Evolutionary conservation across 2,113 vertebrate species (phyloP).

Genomic region (Bubo blakistoni): DNA sequence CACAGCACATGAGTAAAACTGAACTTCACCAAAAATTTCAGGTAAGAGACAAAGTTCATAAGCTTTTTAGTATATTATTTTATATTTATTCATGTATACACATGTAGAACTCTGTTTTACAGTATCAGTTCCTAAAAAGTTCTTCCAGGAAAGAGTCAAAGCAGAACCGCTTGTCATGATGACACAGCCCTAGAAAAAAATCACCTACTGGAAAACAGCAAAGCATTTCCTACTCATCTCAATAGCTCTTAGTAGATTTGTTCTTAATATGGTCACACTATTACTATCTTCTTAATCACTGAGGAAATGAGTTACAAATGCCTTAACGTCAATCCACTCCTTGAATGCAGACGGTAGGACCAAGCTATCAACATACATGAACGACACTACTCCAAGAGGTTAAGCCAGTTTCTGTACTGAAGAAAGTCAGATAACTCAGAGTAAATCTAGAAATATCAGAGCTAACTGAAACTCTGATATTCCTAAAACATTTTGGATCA

Average conservation of each 20-base stretch:
- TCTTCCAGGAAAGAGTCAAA: background rate
- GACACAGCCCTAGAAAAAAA: background rate
- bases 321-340: background rate
- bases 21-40: background rate
- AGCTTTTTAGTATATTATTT: background rate
- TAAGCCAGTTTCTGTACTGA: background rate
- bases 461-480: background rate
- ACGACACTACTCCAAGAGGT: background rate
- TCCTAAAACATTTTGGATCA: background rate
- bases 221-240: background rate
- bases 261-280: background rate
- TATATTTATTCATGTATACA: background rate
- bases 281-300: background rate
- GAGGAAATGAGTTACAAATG: background rate
- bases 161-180: background rate
- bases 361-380: rapidly evolving
- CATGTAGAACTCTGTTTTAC: background rate
- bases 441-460: background rate
- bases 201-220: background rate
- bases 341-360: background rate
- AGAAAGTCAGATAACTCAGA: background rate
- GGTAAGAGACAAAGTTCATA: background rate
- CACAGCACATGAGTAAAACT: background rate
- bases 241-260: background rate
- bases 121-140: background rate